Evolutionary conservation across 2,797 vertebrate species (phyloP), one percentile per base, ranked within the genome.

Genomic region (Gephyroberyx darwinii): DNA sequence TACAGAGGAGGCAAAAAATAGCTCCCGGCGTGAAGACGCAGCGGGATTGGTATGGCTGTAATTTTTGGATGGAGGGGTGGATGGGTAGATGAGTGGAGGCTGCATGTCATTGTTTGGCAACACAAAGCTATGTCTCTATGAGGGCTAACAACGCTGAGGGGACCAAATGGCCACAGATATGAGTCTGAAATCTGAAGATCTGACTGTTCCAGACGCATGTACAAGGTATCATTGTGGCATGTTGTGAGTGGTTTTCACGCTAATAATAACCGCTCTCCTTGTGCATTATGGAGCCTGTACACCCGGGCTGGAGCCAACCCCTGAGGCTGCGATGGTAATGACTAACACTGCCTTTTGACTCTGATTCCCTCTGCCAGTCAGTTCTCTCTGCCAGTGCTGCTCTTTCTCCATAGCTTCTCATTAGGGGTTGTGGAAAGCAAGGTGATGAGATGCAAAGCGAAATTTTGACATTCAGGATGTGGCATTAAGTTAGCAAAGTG

Each of bases 1-100:
- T 93, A 90, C 84, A 82, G 88, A 86, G 84, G 83, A 88, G 83
- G 87, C 81, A 65, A 78, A 92, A 91, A 91, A 92, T 86, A 89
- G 74, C 84, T 45, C 74, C 75, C 75, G 83, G 78, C 81, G 82
- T 63, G 76, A 86, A 57, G 84, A 88, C 58, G 69, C 81, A 51
- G 80, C 83, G 52, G 83, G 84, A 86, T 88, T 82, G 77, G 81
- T 52, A 1, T 17, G 50, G 71, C 58, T 80, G 74, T 79, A 64
- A 86, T 55, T 85, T 81, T 68, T 19, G 71, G 83, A 78, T 66
- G 43, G 81, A 82, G 58, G 78, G 62, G 67, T 75, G 35, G 78
- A 80, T 47, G 59, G 76, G 53, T 45, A 51, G 71, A 60, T 73
- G 82, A 81, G 57, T 3, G 71, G 70, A 63, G 51, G 71, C 33